Evolutionary conservation across 1,140 invertebrate genomes (phyloP).

Genomic region (Goniozus legneri): DNA sequence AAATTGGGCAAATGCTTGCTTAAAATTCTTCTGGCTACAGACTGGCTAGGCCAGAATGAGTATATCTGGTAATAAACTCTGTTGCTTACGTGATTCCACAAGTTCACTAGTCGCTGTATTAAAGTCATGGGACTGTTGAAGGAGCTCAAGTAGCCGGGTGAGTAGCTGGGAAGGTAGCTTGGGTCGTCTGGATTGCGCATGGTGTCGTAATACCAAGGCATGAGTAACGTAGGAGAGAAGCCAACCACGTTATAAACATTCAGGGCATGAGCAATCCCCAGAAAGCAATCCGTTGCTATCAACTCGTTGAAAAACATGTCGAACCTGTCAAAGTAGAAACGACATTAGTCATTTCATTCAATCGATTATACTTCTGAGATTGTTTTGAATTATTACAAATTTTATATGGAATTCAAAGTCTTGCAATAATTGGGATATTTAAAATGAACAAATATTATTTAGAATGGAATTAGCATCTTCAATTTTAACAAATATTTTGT

Average conservation of each 20-base stretch:
- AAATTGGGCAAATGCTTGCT: conserved; percentile 15
- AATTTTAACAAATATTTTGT: too few species aligned
- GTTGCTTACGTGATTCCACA: neutral
- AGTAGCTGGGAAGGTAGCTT: conserved; percentile 10
- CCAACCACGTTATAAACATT: conserved; percentile 3
- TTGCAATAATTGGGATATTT: too few species aligned
- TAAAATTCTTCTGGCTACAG: conserved; percentile 9
- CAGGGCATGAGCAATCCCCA: conserved; percentile 1
- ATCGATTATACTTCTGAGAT: too few species aligned
- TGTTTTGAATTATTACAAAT: too few species aligned
- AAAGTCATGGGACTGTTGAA: conserved; percentile 6
- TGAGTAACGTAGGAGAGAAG: neutral
- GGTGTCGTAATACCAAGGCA: conserved; percentile 3
- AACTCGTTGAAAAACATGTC: conserved; percentile 8
- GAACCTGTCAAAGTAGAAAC: neutral
- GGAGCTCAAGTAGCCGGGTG: neutral
- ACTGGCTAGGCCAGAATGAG: neutral
- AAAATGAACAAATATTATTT: too few species aligned
- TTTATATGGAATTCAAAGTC: too few species aligned
- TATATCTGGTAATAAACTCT: neutral
- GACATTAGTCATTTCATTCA: too few species aligned
- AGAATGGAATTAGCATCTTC: too few species aligned
- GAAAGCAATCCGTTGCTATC: conserved; percentile 11
- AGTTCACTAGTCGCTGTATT: conserved; percentile 10
- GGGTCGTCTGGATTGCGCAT: conserved; percentile 15